A percentile compares a stretch with the other conserved stretches of the same genome.
Evolutionary conservation across 2,888 invertebrate species (phyloP).

Genomic region (Drosophila anomalata): DNA sequence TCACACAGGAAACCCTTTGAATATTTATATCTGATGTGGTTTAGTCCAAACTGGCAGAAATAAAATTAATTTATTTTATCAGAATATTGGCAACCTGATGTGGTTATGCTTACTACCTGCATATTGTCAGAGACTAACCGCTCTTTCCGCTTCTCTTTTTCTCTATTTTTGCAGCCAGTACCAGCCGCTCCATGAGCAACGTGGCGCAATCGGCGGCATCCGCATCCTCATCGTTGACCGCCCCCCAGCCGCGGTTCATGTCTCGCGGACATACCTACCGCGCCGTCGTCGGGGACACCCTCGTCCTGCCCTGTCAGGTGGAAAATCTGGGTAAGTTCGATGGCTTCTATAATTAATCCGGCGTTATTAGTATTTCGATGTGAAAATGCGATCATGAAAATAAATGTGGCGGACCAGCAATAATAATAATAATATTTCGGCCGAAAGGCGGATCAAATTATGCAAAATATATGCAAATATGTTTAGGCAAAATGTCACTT

Average conservation of each 20-base stretch:
- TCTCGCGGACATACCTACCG: constrained; percentile 91
- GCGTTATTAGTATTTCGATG: constrained; percentile 56
- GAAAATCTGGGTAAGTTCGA: constrained; percentile 89
- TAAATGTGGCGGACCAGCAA: constrained; percentile 8
- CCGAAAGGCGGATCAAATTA: constrained; percentile 46
- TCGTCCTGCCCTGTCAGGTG: constrained; percentile 92
- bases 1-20: neutral
- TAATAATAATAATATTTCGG: constrained; percentile 37
- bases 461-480: constrained; percentile 67
- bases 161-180: constrained; percentile 67
- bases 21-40: neutral
- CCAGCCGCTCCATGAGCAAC: constrained; percentile 80
- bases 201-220: constrained; percentile 56
- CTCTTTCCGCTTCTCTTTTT: neutral
- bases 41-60: neutral
- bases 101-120: constrained; percentile 5
- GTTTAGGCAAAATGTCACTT: constrained; percentile 68
- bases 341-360: constrained; percentile 58
- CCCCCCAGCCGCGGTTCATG: constrained; percentile 87
- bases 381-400: constrained; percentile 52
- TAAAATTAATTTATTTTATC: neutral
- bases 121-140: constrained; percentile 9
- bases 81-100: neutral
- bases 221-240: constrained; percentile 62
- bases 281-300: constrained; percentile 90